These are phyloP conservation scores for Morone chrysops DNA, from an alignment of 2,113 vertebrate species.

Conservation along the genomic window DNA sequence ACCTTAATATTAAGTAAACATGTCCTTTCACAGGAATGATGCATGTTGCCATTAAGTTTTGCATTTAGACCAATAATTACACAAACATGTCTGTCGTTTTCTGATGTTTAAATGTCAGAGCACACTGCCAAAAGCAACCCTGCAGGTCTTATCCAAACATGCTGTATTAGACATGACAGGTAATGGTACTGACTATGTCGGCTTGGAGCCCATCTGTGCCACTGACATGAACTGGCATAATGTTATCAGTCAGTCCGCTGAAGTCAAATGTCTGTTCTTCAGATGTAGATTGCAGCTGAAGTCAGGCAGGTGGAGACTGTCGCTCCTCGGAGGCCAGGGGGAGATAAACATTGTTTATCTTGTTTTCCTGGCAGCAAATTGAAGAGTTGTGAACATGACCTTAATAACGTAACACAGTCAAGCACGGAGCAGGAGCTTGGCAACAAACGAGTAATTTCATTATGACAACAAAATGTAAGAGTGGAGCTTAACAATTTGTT, in stretches of 20 bases:
- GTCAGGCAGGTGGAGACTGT: constrained; percentile 28
- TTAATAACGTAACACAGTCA: constrained; percentile 53
- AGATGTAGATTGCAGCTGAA: constrained; percentile 50
- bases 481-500: constrained; percentile 31
- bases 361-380: constrained; percentile 58
- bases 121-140: neutral
- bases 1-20: neutral
- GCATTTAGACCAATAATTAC: constrained; percentile 24
- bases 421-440: constrained; percentile 14
- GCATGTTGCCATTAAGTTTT: neutral
- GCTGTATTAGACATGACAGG: constrained; percentile 20
- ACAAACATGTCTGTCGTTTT: neutral
- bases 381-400: constrained; percentile 48
- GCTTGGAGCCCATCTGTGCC: neutral
- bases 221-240: constrained; percentile 37
- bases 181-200: neutral
- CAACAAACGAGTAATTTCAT: constrained; percentile 53
- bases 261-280: constrained; percentile 36
- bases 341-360: constrained; percentile 41
- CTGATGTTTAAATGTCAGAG: constrained; percentile 22
- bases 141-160: neutral
- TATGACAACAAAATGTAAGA: constrained; percentile 18
- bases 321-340: constrained; percentile 15
- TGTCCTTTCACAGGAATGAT: neutral
- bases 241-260: constrained; percentile 30